Evolutionary conservation across 2,797 vertebrate genomes (phyloP).

Genomic region (Halcyon leucocephala): DNA sequence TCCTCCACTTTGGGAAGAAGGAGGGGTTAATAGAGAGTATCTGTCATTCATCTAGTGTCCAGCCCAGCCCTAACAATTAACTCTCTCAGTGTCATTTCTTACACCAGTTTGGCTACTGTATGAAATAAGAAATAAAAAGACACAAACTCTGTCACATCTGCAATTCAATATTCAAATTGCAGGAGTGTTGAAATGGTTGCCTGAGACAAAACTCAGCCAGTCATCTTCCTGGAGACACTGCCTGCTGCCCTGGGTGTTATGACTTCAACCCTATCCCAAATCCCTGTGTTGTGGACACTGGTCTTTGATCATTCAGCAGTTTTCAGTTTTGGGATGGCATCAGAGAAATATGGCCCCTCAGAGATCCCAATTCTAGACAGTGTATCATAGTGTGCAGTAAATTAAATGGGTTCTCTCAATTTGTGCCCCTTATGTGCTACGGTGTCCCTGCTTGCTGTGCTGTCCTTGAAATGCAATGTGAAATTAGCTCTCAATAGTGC

Average conservation of each 20-base stretch:
- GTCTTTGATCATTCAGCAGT: not conserved
- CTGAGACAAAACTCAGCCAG: not conserved
- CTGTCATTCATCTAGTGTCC: too few relatives aligned
- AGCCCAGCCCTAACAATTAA: not conserved
- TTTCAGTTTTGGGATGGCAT: not conserved
- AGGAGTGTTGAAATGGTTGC: not conserved
- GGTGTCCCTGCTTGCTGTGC: not conserved
- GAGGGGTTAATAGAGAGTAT: too few relatives aligned
- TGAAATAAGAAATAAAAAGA: not conserved
- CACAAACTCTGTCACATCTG: not conserved
- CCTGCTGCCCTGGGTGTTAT: too few relatives aligned
- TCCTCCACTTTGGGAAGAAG: too few relatives aligned
- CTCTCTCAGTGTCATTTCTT: not conserved
- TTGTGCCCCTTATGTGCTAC: not conserved
- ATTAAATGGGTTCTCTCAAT: not conserved
- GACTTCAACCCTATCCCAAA: not conserved
- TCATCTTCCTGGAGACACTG: not conserved
- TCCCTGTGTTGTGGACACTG: not conserved
- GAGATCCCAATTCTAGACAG: not conserved
- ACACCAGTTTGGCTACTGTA: not conserved
- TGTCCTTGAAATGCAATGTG: constrained; percentile 48
- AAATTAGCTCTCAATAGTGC: constrained; percentile 34
- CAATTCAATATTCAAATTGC: not conserved
- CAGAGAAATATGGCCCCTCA: not conserved
- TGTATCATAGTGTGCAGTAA: not conserved